These are phyloP conservation scores for Apamea monoglypha DNA, from an alignment of 2,888 invertebrate species.

Conservation along the genomic window DNA sequence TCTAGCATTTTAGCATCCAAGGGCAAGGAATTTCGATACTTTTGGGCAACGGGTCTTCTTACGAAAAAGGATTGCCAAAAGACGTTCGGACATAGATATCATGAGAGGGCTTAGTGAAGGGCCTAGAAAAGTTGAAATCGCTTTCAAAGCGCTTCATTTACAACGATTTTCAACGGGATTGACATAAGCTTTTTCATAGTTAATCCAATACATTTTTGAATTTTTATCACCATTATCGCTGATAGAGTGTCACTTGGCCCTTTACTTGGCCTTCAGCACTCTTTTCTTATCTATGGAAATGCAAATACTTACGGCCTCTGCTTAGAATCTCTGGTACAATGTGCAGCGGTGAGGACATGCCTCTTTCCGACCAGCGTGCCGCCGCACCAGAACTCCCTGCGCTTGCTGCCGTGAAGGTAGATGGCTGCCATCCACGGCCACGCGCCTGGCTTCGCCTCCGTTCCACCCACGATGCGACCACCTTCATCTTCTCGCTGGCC, in stretches of 20 bases:
- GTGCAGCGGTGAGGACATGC: slow-evolving; percentile 97
- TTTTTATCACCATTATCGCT: background rate
- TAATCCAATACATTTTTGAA: background rate
- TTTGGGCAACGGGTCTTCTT: background rate
- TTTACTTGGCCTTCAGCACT: background rate
- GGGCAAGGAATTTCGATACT: background rate
- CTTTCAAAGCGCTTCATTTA: background rate
- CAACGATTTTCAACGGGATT: background rate
- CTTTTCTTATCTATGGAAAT: background rate
- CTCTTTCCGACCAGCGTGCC: slow-evolving; percentile 95
- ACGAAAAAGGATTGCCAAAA: background rate
- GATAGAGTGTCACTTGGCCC: background rate
- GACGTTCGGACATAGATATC: background rate
- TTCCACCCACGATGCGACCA: slow-evolving; percentile 97
- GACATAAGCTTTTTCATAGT: background rate
- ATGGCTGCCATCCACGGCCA: slow-evolving; percentile 99
- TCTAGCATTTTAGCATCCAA: background rate
- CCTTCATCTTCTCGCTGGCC: slow-evolving; percentile 95
- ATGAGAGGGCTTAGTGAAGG: background rate
- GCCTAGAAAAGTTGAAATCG: background rate
- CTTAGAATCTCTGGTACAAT: slow-evolving; percentile 97
- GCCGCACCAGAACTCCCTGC: slow-evolving; percentile 98
- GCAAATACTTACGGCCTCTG: slow-evolving; percentile 94
- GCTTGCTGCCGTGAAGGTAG: slow-evolving; percentile 95
- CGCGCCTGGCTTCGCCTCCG: slow-evolving; percentile 95